Evolutionary conservation across 2,888 invertebrate genomes (phyloP), one percentile per base, ranked within the genome.

Genomic region (Apomyelois bistriatella): DNA sequence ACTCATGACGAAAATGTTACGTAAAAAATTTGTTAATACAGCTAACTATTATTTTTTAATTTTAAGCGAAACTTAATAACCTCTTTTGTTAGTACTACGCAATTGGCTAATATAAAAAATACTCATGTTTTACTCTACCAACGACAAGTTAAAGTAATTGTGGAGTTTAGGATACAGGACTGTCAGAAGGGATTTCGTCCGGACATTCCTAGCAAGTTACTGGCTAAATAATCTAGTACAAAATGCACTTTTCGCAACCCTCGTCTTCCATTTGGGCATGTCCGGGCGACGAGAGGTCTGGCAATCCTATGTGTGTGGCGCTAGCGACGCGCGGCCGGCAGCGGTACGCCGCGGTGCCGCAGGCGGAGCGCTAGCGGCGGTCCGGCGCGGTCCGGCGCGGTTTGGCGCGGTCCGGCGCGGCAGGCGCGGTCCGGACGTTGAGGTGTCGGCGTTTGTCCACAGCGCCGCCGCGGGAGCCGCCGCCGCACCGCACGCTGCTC

Each of bases 401-500:
- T 58, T 67, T 64, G 66, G 65, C 67, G 68, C 64, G 66, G 68
- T 65, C 52, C 54, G 58, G 57, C 49, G 55, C 55, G 55, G 36
- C 13, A 7, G 12, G 37, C 13, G 37, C 3, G 2, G 22, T 22
- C 5, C 3, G 5, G 37, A 54, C 46, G 49, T 17, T 37, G 53
- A 42, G 47, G 55, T 53, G 50, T 62, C 92, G 63, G 92, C 92
- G 70, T 93, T 93, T 76, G 91, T 94, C 73, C 91, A 80, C 84
- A 82, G 81, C 92, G 75, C 84, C 90, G 59, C 76, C 72, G 66
- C 85, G 47, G 43, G 56, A 48, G 51, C 56, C 65, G 85, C 77
- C 91, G 91, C 72, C 92, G 91, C 81, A 76, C 71, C 93, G 94
- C 72, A 94, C 95, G 72, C 93, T 95, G 81, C 94, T 96, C 85